Conservation (phyloP, 2,113 vertebrate genomes). For the Acinonyx jubatus region DNA sequence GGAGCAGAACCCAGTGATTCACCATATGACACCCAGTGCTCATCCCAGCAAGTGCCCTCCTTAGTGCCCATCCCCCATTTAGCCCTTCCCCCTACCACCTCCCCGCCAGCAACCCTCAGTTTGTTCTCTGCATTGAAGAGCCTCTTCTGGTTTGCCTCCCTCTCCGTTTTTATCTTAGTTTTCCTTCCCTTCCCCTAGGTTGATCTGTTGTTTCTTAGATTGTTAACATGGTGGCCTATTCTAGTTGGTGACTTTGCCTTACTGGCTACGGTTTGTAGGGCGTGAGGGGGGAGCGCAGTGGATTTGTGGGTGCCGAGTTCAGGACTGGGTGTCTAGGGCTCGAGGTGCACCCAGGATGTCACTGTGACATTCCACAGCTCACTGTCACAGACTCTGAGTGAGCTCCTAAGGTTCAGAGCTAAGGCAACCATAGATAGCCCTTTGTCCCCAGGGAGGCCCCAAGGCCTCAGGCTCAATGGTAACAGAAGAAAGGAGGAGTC, state of each 20-base stretch:
- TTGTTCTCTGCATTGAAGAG: too few species aligned
- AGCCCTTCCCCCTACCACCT: too few species aligned
- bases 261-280: neutral
- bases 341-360: rapidly evolving
- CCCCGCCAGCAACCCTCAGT: too few species aligned
- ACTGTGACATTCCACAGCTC: rapidly evolving
- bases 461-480: rapidly evolving
- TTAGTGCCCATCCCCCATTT: too few species aligned
- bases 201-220: too few species aligned
- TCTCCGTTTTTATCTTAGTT: too few species aligned
- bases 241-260: neutral
- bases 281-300: rapidly evolving
- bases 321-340: rapidly evolving
- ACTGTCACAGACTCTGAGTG: rapidly evolving
- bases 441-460: neutral
- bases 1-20: too few species aligned
- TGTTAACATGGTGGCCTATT: neutral
- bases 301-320: neutral
- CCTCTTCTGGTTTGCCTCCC: too few species aligned
- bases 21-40: too few species aligned
- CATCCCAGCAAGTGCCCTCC: too few species aligned
- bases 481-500: rapidly evolving
- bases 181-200: too few species aligned
- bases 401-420: neutral
- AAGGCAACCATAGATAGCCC: rapidly evolving